Conservation (phyloP, 2,888 invertebrate species). For the Mellilla xanthometata region DNA sequence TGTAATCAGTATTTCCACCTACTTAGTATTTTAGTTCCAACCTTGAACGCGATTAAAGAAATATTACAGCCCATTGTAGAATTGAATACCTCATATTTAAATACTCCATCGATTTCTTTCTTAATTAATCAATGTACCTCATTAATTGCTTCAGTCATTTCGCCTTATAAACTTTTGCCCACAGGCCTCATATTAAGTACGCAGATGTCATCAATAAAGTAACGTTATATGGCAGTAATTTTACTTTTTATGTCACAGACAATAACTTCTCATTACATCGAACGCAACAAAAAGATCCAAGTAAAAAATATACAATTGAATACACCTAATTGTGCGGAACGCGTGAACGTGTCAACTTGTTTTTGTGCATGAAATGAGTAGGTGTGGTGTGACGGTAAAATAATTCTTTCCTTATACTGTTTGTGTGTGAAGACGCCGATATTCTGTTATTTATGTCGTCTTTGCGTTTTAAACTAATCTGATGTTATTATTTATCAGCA, state of each 20-base stretch:
- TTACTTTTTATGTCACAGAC: constrained; percentile 21
- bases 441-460: no score
- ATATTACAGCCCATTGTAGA: no score
- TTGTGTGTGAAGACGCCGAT: no score
- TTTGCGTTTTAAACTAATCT: no score
- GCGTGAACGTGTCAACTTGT: constrained; percentile 37
- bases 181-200: constrained; percentile 6
- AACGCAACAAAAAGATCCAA: constrained; percentile 40
- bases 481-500: no score
- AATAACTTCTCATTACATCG: constrained; percentile 38
- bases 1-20: no score
- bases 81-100: no score
- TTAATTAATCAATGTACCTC: background rate
- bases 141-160: constrained; percentile 1
- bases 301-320: constrained; percentile 17
- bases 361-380: background rate
- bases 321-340: constrained; percentile 39
- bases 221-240: background rate
- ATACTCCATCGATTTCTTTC: background rate
- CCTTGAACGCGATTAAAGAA: no score
- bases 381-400: constrained; percentile 6
- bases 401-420: constrained; percentile 2
- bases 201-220: constrained; percentile 21
- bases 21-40: no score
- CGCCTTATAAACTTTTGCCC: constrained; percentile 5